Conservation (phyloP, 2,113 vertebrate species). For the Ochotona princeps region DNA sequence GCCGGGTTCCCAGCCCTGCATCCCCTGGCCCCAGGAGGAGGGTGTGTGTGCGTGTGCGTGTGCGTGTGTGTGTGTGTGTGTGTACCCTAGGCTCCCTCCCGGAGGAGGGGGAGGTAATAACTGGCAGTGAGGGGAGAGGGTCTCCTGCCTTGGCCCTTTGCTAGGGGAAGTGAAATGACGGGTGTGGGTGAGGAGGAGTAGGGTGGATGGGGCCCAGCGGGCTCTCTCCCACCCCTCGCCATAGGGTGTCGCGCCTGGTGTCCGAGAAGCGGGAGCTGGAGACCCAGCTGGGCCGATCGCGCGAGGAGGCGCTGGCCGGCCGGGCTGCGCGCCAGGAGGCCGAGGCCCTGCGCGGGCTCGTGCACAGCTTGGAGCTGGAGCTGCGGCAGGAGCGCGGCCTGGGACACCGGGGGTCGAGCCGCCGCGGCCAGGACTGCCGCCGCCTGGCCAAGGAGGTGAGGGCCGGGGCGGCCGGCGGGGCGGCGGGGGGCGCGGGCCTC, state of each 20-base stretch:
- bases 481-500: not conserved
- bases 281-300: slow-evolving; percentile 78
- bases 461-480: not conserved
- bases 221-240: rapidly evolving
- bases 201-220: not conserved
- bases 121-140: not conserved
- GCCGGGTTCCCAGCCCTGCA: not conserved
- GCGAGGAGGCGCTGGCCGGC: slow-evolving; percentile 77
- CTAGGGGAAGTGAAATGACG: not conserved
- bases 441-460: slow-evolving; percentile 90
- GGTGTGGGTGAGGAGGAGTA: not conserved
- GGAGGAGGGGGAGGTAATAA: not conserved
- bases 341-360: slow-evolving; percentile 85
- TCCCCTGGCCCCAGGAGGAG: not conserved
- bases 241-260: slow-evolving; percentile 87
- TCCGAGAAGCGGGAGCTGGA: slow-evolving; percentile 90
- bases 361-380: slow-evolving; percentile 90
- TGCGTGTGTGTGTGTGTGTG: no score
- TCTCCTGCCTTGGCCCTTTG: no score
- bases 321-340: slow-evolving; percentile 82
- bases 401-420: slow-evolving; percentile 83
- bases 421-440: slow-evolving; percentile 89
- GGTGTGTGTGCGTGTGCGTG: not conserved
- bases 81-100: no score
- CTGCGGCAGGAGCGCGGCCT: slow-evolving; percentile 90